Evolutionary conservation across 2,888 invertebrate species (phyloP), one percentile per base, ranked within the genome.

Genomic region (Euplagia quadripunctaria): DNA sequence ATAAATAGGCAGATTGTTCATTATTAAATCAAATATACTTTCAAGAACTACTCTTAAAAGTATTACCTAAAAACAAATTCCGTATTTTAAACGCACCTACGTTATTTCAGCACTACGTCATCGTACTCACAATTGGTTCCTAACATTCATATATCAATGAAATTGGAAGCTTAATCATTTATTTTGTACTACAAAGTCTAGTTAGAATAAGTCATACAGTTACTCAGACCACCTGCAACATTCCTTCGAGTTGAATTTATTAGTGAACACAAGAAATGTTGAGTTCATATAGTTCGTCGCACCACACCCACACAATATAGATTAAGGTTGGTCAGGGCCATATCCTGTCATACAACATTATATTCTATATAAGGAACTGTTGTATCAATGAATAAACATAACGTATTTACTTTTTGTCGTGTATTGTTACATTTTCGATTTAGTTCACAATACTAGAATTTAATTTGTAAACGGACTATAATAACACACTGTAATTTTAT

Each of bases 241-340:
- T 84, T 82, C 85, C 77, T 75, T 72, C 70, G 46, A 66, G 55
- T 72, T 74, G 55, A 52, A 63, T 77, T 78, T 74, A 49, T 76
- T 75, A 72, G 73, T 64, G 67, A 78, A 77, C 78, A 79, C 74
- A 82, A 63, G 76, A 72, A 73, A 75, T 70, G 75, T 73, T 72
- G 64, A 66, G 67, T 71, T 74, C 66, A 68, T 71, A 52, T 76
- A 81, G 77, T 82, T 85, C 71, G 79, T 75, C 80, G 78, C 68
- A 76, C 80, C 82, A 80, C 85, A 76, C 86, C 87, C 86, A 88
- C 86, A 80, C 82, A 74, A 80, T 83, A 83, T 82, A 80, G 75
- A 82, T 79, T 84, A 83, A 87, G 88, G 88, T 77, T 87, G 77
- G 88, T 87, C 88, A 87, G 77, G 89, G 87, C 82, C 88, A 76